phyloP scores from a whole-genome alignment of 2,888 invertebrate species.

The Trichogramma evanescens region DNA sequence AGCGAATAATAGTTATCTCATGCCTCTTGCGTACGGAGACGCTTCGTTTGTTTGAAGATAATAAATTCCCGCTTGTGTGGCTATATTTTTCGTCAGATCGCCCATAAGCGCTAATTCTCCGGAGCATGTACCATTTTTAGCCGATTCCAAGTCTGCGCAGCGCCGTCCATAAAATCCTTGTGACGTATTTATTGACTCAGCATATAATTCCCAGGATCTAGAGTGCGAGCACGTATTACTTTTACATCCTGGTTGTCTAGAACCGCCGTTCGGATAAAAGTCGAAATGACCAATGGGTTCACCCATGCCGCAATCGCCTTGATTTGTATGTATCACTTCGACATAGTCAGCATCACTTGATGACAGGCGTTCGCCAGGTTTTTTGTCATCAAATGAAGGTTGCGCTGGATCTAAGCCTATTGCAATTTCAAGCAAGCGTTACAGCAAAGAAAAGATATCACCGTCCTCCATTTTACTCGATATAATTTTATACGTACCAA shows the following conservation, averaged over 20 bases:
- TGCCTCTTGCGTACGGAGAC: background rate
- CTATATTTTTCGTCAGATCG: background rate
- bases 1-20: background rate
- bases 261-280: slow-evolving; percentile 45
- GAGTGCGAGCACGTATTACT: slow-evolving; percentile 35
- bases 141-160: slow-evolving; percentile 17
- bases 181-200: slow-evolving; percentile 35
- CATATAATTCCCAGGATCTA: slow-evolving; percentile 33
- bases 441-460: background rate
- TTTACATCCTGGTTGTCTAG: slow-evolving; percentile 35
- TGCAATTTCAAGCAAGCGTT: background rate
- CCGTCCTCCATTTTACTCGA: background rate
- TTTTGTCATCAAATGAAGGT: slow-evolving; percentile 21
- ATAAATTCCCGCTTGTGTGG: background rate
- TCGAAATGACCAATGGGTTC: slow-evolving; percentile 38
- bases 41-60: slow-evolving; percentile 2
- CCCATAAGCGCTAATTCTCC: slow-evolving; percentile 16
- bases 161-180: slow-evolving; percentile 25
- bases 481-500: slow-evolving; percentile 28
- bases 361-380: slow-evolving; percentile 32
- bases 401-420: slow-evolving; percentile 29
- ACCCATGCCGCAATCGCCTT: slow-evolving; percentile 36
- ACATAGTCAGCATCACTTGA: slow-evolving; percentile 40
- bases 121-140: slow-evolving; percentile 7
- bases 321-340: slow-evolving; percentile 43